Conservation (phyloP, 2,113 vertebrate genomes). For the Sterna hirundo region DNA sequence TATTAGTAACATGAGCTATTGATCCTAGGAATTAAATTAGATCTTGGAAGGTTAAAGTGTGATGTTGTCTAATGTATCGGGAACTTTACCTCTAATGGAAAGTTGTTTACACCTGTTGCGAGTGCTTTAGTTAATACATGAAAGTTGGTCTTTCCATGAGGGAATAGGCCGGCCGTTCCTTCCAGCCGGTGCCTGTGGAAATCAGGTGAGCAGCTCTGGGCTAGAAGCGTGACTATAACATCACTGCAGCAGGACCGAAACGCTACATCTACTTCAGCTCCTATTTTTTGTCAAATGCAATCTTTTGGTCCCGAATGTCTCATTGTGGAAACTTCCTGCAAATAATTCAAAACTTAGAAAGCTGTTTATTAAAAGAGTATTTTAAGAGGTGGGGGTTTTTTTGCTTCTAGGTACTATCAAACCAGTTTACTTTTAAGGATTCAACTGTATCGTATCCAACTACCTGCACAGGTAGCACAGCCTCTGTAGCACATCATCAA, state of each 20-base stretch:
- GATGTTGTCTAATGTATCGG: conserved; percentile 49
- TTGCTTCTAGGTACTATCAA: neutral
- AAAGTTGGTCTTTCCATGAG: neutral
- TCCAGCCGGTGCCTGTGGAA: neutral
- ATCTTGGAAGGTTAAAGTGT: conserved; percentile 56
- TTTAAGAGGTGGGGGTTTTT: neutral
- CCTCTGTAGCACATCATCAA: neutral
- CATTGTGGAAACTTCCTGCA: neutral
- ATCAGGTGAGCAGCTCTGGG: neutral
- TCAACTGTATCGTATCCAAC: neutral
- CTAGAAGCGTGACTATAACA: fast-evolving
- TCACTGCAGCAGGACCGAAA: neutral
- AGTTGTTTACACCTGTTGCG: conserved; percentile 50
- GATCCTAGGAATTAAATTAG: conserved; percentile 63
- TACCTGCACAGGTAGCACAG: neutral
- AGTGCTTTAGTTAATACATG: conserved; percentile 8
- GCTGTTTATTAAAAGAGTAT: neutral
- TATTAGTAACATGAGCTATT: conserved; percentile 55
- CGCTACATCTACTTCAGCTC: neutral
- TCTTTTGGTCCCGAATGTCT: neutral
- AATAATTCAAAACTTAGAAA: neutral
- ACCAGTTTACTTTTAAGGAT: neutral
- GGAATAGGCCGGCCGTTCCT: neutral
- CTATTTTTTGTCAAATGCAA: neutral
- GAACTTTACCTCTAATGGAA: conserved; percentile 48